These are phyloP conservation scores for Sylvia atricapilla DNA, from an alignment of 2,113 vertebrate genomes.

Conservation along the genomic window DNA sequence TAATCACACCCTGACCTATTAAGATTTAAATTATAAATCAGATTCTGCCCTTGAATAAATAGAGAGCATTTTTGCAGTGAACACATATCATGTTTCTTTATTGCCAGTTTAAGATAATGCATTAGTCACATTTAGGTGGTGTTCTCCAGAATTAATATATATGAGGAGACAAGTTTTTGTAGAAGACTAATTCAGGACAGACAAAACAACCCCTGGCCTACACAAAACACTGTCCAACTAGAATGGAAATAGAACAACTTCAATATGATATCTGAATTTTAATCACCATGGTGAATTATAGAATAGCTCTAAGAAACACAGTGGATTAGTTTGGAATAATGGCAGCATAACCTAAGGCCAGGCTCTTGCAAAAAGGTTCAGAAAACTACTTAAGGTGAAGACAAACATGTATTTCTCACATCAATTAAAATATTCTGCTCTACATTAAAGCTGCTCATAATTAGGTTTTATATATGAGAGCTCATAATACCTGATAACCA, in stretches of 20 bases:
- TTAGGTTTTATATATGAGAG: background rate
- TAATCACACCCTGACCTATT: background rate
- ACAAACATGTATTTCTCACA: background rate
- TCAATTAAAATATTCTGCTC: background rate
- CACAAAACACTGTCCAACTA: background rate
- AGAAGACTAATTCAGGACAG: background rate
- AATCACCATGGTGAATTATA: background rate
- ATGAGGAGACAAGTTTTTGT: background rate
- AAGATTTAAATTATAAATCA: background rate
- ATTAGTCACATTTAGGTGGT: background rate
- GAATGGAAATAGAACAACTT: background rate
- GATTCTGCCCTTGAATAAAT: background rate
- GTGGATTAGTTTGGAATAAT: background rate
- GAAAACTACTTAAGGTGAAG: background rate
- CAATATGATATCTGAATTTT: background rate
- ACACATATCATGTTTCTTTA: background rate
- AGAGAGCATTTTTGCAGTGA: background rate
- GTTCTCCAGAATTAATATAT: background rate
- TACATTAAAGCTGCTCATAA: background rate
- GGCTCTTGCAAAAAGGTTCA: background rate
- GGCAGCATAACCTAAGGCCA: background rate
- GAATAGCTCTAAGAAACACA: background rate
- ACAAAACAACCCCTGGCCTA: background rate
- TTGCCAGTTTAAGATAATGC: background rate
- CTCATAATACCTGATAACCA: background rate